Conservation (phyloP, 23 tunicate genomes). For the Trididemnum nubilum region DNA sequence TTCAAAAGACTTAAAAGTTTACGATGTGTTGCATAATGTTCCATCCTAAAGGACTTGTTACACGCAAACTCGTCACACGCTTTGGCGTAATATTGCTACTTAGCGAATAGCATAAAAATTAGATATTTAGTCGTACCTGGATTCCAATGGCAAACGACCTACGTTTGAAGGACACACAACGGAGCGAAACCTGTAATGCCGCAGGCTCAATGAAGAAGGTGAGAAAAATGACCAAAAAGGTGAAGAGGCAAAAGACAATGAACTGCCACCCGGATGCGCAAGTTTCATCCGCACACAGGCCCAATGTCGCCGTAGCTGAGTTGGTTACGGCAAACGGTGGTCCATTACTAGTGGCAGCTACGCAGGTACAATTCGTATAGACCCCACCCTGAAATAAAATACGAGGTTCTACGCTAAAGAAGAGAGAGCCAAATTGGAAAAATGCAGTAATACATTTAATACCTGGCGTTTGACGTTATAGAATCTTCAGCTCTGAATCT, state of each 20-base stretch:
- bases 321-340: background rate
- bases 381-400: slow-evolving; percentile 5
- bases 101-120: background rate
- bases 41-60: no score
- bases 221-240: slow-evolving; percentile 51
- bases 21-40: no score
- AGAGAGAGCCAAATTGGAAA: no score
- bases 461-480: no score
- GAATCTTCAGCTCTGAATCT: no score
- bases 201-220: slow-evolving; percentile 74
- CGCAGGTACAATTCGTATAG: slow-evolving; percentile 26
- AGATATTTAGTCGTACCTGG: slow-evolving; percentile 42
- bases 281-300: slow-evolving; percentile 25
- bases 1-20: no score
- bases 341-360: slow-evolving; percentile 8
- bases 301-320: slow-evolving; percentile 20
- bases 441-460: no score
- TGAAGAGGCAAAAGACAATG: slow-evolving; percentile 43
- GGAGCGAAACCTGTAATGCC: slow-evolving; percentile 61
- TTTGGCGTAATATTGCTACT: no score
- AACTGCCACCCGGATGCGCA: slow-evolving; percentile 39
- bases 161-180: slow-evolving; percentile 72
- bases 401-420: no score
- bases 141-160: slow-evolving; percentile 83
- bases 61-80: background rate